Percentiles rank a stretch among this genome's conserved stretches.
phyloP scores from a whole-genome alignment of 2,888 invertebrate species.

The Gastracanthus pulcherrimus region DNA sequence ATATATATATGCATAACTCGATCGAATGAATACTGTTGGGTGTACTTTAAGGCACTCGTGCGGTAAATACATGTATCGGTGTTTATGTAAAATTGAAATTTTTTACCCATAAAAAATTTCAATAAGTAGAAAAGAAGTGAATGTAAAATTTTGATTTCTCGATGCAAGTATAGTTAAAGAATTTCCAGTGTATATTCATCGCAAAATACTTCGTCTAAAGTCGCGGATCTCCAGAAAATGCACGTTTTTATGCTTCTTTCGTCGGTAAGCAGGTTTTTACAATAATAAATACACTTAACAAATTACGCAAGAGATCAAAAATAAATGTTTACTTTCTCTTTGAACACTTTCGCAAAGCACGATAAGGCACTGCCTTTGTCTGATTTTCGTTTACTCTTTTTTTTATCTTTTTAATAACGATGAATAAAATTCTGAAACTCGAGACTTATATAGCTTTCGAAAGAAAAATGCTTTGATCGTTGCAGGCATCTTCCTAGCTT shows the following conservation, averaged over 20 bases:
- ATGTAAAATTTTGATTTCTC: conserved; percentile 45
- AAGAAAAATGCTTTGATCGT: conserved; percentile 37
- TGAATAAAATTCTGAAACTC: conserved; percentile 33
- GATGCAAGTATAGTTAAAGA: conserved; percentile 6
- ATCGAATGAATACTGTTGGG: conserved; percentile 64
- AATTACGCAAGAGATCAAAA: conserved; percentile 56
- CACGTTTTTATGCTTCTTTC: conserved; percentile 40
- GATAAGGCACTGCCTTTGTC: conserved; percentile 49
- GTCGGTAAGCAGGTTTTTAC: conserved; percentile 24
- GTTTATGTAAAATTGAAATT: conserved; percentile 31
- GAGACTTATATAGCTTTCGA: conserved; percentile 33
- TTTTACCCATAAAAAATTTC: conserved; percentile 42
- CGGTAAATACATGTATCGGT: conserved; percentile 65
- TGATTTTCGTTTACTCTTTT: neutral
- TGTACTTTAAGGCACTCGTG: conserved; percentile 75
- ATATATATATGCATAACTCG: conserved; percentile 55
- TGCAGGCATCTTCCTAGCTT: conserved; percentile 18
- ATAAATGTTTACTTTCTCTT: conserved; percentile 54
- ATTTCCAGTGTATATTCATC: conserved; percentile 42
- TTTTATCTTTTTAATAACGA: neutral
- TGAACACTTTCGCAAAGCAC: conserved; percentile 52
- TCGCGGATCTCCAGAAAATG: conserved; percentile 23
- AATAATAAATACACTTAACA: conserved; percentile 48
- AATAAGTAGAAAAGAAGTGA: conserved; percentile 34
- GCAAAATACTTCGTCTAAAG: conserved; percentile 35